Percentiles rank a stretch among this genome's conserved stretches.
Evolutionary conservation across 2,113 vertebrate genomes (phyloP).

Genomic region (Greenwoodochromis staneri): DNA sequence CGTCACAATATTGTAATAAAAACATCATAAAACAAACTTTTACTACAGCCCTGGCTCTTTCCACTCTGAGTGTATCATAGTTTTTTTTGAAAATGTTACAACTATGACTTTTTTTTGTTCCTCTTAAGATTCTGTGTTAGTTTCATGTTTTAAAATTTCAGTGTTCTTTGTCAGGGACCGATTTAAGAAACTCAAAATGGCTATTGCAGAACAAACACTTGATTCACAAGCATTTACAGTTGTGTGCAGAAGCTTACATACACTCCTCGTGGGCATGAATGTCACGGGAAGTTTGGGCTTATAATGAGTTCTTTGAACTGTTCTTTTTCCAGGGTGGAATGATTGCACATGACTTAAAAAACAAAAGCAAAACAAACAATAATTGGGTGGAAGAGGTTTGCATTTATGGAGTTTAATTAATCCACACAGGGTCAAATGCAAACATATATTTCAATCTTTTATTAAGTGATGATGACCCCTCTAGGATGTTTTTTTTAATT

Average conservation of each 20-base stretch:
- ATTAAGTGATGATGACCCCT: not conserved
- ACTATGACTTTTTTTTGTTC: not conserved
- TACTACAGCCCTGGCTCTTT: not conserved
- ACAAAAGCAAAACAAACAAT: not conserved
- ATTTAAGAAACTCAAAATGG: not conserved
- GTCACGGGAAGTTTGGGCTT: not conserved
- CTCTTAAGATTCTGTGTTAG: not conserved
- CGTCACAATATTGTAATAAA: not conserved
- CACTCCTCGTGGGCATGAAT: not conserved
- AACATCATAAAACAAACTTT: not conserved
- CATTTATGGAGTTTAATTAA: not conserved
- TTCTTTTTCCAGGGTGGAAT: not conserved
- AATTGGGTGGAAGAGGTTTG: not conserved
- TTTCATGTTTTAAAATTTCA: not conserved
- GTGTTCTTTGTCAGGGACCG: not conserved
- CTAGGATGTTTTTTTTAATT: not conserved
- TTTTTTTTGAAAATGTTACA: not conserved
- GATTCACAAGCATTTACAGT: not conserved
- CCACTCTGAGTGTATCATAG: fast-evolving
- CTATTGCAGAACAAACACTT: not conserved
- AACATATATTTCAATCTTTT: not conserved
- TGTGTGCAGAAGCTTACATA: not conserved
- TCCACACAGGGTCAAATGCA: not conserved
- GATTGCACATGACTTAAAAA: not conserved
- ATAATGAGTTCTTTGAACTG: not conserved